Evolutionary conservation across 2,888 invertebrate genomes (phyloP), one percentile per base, ranked within the genome.

Genomic region (Pecten maximus): DNA sequence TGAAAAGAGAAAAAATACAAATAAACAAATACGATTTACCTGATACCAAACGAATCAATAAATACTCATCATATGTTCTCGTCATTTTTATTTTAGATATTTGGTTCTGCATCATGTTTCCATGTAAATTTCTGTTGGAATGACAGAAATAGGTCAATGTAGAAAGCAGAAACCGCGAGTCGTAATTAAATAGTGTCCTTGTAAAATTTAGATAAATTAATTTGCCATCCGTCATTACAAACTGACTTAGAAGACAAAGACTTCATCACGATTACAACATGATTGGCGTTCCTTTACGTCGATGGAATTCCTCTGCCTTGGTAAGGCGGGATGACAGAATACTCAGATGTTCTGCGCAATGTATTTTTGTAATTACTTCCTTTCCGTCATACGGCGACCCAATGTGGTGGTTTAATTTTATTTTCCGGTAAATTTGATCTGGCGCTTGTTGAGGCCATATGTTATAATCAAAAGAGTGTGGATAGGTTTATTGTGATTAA

Each of bases 151-250:
- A n/a, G 60, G 60, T 60, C n/a, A 60, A 60, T 74, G 35, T 74
- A 74, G 74, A 74, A 74, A 28, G 35, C 74, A 74, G 74, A 74
- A 74, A 74, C 74, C 35, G 28, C 35, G 74, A 74, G 15, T 74
- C 35, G 74, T 35, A 74, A 74, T 74, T 35, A 74, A 74, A 74
- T 74, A 74, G 74, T 74, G 10, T 74, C 74, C 74, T 74, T 6
- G 28, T 74, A 28, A 74, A 74, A 74, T 35, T 35, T 74, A 74
- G 74, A 74, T 74, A 28, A 74, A 74, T 74, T 74, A 28, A 74
- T 74, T 74, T 74, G 28, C 74, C 74, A 74, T 74, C 74, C 74
- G 74, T 74, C 74, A 74, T 74, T 74, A 35, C 74, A 74, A 74
- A 35, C 74, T 74, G 74, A 35, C 74, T 2, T 28, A 28, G 74